Percentiles rank a stretch among this genome's conserved stretches.
Conservation (phyloP, 2,888 invertebrate genomes). For the Chrysodeixis includens region DNA sequence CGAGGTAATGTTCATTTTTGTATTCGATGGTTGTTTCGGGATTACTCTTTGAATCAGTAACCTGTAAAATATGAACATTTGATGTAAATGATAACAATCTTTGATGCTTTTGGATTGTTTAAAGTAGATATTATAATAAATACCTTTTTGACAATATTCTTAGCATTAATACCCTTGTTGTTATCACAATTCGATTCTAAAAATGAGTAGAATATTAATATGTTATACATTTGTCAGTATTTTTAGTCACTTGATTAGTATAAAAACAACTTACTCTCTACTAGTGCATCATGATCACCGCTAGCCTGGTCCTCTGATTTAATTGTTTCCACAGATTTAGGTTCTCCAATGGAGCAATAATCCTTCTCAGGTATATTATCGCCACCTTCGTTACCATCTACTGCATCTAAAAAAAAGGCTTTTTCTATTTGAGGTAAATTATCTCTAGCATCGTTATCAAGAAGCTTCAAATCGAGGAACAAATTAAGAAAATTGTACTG, state of each 20-base stretch:
- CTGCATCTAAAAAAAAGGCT: conserved; percentile 2
- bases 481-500: conserved; percentile 7
- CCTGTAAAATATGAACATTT: too few species aligned
- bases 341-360: conserved; percentile 14
- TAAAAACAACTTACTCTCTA: conserved; percentile 8
- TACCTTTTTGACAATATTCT: conserved; percentile 19
- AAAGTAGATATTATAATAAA: too few species aligned
- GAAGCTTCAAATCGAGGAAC: neutral
- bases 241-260: neutral
- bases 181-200: conserved; percentile 14
- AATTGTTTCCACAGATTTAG: conserved; percentile 1
- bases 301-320: conserved; percentile 27
- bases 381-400: conserved; percentile 22
- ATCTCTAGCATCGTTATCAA: too few species aligned
- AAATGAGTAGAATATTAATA: too few species aligned
- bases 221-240: too few species aligned
- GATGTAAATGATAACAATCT: too few species aligned
- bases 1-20: conserved; percentile 56
- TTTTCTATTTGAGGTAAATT: too few species aligned
- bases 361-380: conserved; percentile 35
- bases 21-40: conserved; percentile 46
- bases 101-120: too few species aligned
- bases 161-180: conserved; percentile 7
- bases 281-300: conserved; percentile 41
- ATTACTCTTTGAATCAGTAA: conserved; percentile 11